Percentiles rank a stretch among this genome's conserved stretches.
These are phyloP conservation scores for Lepisosteus osseus DNA, from an alignment of 2,113 vertebrate genomes.

Conservation along the genomic window DNA sequence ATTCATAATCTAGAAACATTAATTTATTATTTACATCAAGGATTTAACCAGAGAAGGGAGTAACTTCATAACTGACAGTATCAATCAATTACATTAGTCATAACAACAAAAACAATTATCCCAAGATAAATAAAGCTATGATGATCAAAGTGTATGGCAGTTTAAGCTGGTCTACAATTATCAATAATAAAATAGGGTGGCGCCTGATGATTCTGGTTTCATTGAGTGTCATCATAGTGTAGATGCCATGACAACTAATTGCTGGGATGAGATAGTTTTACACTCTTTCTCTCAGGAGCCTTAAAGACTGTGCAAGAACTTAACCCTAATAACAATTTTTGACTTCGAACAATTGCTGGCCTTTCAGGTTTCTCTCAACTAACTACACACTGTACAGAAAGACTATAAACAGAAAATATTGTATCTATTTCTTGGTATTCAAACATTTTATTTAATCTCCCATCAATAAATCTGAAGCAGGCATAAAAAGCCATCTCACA, in stretches of 20 bases:
- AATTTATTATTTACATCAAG: neutral
- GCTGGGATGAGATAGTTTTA: slow-evolving; percentile 37
- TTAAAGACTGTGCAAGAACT: too few relatives aligned
- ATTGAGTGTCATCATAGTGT: slow-evolving; percentile 33
- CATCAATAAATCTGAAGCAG: too few relatives aligned
- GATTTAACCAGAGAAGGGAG: too few relatives aligned
- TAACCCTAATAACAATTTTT: neutral
- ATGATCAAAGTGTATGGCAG: slow-evolving; percentile 43
- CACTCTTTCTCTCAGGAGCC: slow-evolving; percentile 38
- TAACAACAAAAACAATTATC: slow-evolving; percentile 55
- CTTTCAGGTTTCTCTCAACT: too few relatives aligned
- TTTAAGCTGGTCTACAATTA: slow-evolving; percentile 52
- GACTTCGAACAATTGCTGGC: too few relatives aligned
- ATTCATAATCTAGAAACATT: too few relatives aligned
- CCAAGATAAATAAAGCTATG: slow-evolving; percentile 45
- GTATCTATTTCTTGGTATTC: too few relatives aligned
- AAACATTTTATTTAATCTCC: too few relatives aligned
- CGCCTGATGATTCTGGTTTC: slow-evolving; percentile 30
- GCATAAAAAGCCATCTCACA: too few relatives aligned
- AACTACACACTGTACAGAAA: too few relatives aligned
- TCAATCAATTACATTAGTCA: slow-evolving; percentile 49
- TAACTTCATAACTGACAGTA: neutral
- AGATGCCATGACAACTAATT: slow-evolving; percentile 36
- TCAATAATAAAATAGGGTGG: slow-evolving; percentile 48
- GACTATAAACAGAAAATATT: too few relatives aligned